Evolutionary conservation across 2,113 vertebrate species (phyloP).

Genomic region (Pelecanoides urinatrix): DNA sequence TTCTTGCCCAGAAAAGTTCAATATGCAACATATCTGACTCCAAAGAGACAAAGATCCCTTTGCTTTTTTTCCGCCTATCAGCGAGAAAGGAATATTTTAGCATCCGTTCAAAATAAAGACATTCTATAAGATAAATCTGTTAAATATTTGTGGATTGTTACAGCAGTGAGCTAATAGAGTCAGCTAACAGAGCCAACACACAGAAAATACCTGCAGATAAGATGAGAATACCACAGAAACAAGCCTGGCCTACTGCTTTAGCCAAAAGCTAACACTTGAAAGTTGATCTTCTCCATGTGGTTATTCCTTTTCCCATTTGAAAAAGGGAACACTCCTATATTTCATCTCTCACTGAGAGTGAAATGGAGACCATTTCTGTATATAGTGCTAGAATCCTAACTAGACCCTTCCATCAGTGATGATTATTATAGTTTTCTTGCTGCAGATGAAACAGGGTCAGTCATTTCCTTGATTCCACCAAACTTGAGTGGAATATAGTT

Average conservation of each 20-base stretch:
- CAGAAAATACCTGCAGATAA: neutral
- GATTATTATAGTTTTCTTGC: neutral
- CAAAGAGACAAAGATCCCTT: neutral
- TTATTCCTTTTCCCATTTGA: neutral
- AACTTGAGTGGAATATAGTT: neutral
- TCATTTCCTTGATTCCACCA: neutral
- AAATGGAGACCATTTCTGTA: neutral
- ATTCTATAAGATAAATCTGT: neutral
- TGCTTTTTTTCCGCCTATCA: neutral
- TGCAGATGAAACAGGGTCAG: neutral
- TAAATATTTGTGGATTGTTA: neutral
- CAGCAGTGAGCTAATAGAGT: neutral
- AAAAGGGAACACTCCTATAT: neutral
- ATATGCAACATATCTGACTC: neutral
- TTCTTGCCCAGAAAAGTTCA: neutral
- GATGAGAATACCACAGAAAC: neutral
- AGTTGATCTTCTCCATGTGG: neutral
- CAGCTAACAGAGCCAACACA: neutral
- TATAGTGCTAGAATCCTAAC: neutral
- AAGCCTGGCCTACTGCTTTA: neutral
- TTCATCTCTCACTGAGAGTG: neutral
- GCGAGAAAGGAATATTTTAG: neutral
- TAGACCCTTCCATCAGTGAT: neutral
- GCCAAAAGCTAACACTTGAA: neutral
- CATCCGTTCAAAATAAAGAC: too few relatives aligned